phyloP scores from a whole-genome alignment of 2,888 invertebrate species.

The Lymantria dispar region DNA sequence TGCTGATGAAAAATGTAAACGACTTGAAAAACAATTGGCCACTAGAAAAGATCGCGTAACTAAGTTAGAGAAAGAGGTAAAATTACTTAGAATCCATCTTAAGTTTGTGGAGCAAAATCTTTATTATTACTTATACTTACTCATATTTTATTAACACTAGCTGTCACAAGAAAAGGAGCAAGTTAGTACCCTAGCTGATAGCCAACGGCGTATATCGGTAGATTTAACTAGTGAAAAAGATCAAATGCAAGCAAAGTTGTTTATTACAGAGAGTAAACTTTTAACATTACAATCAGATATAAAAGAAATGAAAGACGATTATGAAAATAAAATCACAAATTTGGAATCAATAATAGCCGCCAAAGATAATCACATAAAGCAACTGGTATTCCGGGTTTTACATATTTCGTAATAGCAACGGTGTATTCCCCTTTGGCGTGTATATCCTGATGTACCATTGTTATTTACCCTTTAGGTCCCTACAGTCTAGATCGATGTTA shows the following conservation, averaged over 20 bases:
- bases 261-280: conserved; percentile 71
- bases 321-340: conserved; percentile 83
- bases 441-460: background rate
- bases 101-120: background rate
- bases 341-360: conserved; percentile 82
- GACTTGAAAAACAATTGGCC: conserved; percentile 79
- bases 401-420: background rate
- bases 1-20: conserved; percentile 84
- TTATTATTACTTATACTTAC: conserved; percentile 7
- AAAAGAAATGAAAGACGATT: conserved; percentile 79
- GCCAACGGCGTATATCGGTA: conserved; percentile 65
- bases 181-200: conserved; percentile 57
- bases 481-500: background rate
- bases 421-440: conserved; percentile 17
- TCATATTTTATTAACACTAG: conserved; percentile 50
- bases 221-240: conserved; percentile 75
- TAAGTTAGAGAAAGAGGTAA: conserved; percentile 84
- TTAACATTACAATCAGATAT: conserved; percentile 75
- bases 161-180: conserved; percentile 77
- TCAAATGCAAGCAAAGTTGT: conserved; percentile 67
- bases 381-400: conserved; percentile 71
- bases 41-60: conserved; percentile 82
- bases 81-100: conserved; percentile 7
- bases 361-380: conserved; percentile 84
- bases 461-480: background rate